phyloP scores from a whole-genome alignment of 2,113 vertebrate genomes.

The Azemiops feae region DNA sequence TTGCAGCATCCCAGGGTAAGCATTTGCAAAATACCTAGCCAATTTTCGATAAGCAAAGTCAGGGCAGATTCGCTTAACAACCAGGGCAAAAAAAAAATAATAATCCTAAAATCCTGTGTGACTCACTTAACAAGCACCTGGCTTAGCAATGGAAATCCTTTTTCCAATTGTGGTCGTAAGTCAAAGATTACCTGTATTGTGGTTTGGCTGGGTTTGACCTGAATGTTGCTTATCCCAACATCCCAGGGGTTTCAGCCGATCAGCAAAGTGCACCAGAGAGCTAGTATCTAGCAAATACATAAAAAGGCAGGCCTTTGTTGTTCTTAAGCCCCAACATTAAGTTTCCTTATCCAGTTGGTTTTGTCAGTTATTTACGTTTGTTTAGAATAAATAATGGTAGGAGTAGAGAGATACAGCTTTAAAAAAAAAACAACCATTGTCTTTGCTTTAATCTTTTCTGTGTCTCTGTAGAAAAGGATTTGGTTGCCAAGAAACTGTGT shows the following conservation, averaged over 20 bases:
- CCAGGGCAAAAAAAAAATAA: not conserved
- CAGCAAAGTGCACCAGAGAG: not conserved
- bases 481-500: constrained; percentile 10
- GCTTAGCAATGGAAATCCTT: not conserved
- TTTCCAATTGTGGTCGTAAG: not conserved
- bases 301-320: not conserved
- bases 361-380: not conserved
- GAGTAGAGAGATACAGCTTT: not conserved
- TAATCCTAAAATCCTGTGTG: not conserved
- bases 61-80: not conserved
- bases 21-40: not conserved
- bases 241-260: not conserved
- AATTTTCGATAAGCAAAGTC: not conserved
- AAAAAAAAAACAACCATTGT: not conserved
- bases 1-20: not conserved
- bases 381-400: not conserved
- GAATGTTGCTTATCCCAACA: not conserved
- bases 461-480: not conserved
- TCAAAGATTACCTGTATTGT: not conserved
- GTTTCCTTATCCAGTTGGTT: not conserved
- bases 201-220: not conserved
- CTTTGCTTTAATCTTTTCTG: not conserved
- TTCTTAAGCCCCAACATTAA: not conserved
- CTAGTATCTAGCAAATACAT: not conserved
- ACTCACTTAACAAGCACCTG: not conserved